phyloP scores from a whole-genome alignment of 1,140 invertebrate species.

The Heliconius eleuchia region DNA sequence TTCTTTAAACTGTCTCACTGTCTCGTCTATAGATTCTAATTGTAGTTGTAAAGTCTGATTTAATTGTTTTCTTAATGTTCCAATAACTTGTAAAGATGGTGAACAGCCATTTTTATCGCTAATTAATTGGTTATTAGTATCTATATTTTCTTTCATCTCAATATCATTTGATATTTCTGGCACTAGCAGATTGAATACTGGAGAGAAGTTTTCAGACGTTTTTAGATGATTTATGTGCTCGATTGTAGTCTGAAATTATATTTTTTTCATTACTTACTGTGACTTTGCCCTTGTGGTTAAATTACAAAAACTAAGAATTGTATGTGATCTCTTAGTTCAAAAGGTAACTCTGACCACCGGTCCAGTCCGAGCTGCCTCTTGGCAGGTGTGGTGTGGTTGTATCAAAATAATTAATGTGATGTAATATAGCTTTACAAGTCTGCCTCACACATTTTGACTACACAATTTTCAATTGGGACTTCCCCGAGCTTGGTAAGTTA shows the following conservation, averaged over 20 bases:
- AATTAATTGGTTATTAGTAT: conserved; percentile 65
- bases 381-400: no score
- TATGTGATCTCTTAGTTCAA: no score
- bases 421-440: no score
- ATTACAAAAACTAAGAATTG: no score
- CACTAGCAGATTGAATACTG: conserved; percentile 74
- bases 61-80: conserved; percentile 69
- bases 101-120: conserved; percentile 54
- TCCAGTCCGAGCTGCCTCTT: no score
- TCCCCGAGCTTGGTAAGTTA: no score
- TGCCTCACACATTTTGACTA: neutral
- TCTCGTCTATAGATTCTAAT: conserved; percentile 73
- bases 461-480: no score
- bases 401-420: no score
- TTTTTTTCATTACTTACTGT: conserved; percentile 10
- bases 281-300: no score
- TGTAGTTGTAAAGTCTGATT: conserved; percentile 68
- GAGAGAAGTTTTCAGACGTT: conserved; percentile 70
- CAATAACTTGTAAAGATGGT: conserved; percentile 58
- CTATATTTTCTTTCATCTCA: conserved; percentile 76
- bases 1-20: conserved; percentile 75
- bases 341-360: no score
- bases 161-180: conserved; percentile 67
- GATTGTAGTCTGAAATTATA: conserved; percentile 60
- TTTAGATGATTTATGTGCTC: conserved; percentile 68